phyloP scores from a whole-genome alignment of 2,888 invertebrate genomes.

The Nemurella pictetii region DNA sequence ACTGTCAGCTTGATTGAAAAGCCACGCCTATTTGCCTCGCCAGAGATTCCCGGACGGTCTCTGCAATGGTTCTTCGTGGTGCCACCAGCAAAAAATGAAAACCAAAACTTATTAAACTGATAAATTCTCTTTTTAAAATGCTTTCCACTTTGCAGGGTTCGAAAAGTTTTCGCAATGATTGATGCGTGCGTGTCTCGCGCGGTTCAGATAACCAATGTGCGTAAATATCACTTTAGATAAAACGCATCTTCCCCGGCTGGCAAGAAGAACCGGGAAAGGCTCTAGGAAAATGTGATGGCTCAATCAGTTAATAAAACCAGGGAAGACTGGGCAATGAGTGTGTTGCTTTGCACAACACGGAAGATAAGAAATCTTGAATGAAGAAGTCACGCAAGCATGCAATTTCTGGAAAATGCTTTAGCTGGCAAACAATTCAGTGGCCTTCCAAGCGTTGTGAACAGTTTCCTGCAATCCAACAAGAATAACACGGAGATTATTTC shows the following conservation, averaged over 20 bases:
- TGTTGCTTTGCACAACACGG: neutral
- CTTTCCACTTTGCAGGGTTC: neutral
- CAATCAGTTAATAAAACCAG: neutral
- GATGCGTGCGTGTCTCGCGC: neutral
- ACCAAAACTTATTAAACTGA: neutral
- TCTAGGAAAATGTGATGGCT: neutral
- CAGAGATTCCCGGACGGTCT: neutral
- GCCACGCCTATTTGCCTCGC: neutral
- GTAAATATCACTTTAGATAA: neutral
- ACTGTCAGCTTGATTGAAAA: neutral
- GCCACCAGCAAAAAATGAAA: neutral
- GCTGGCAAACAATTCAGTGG: neutral
- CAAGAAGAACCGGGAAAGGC: neutral
- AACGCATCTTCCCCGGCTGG: neutral
- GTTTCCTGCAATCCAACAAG: neutral
- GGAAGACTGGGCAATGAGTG: neutral
- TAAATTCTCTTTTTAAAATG: neutral
- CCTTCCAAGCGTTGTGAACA: neutral
- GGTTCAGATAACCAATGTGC: neutral
- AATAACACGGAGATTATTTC: neutral
- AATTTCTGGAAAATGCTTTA: neutral
- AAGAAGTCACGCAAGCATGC: slow-evolving; percentile 1
- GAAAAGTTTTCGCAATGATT: slow-evolving; percentile 1
- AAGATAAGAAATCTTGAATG: neutral
- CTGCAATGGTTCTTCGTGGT: neutral